Conservation (phyloP, 2,888 invertebrate genomes). For the Parnassius orleans region DNA sequence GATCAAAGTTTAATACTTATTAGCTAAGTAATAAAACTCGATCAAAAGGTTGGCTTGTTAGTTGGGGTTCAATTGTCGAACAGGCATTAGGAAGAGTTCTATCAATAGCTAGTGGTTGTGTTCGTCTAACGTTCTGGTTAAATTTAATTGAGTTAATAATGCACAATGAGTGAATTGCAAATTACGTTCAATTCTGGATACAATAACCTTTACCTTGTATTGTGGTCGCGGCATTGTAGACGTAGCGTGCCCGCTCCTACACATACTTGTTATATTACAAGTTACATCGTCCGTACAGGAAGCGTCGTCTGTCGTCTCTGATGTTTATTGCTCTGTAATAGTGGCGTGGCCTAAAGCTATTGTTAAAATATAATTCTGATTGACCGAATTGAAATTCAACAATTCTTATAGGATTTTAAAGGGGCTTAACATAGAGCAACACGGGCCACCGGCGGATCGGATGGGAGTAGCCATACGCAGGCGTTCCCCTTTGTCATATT, state of each 20-base stretch:
- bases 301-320: conserved; percentile 31
- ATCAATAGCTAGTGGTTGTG: conserved; percentile 1
- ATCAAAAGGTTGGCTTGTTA: too few relatives aligned
- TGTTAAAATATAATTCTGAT: conserved; percentile 8
- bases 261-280: conserved; percentile 27
- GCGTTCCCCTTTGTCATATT: too few relatives aligned
- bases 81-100: not conserved
- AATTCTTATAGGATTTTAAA: too few relatives aligned
- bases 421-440: too few relatives aligned
- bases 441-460: too few relatives aligned
- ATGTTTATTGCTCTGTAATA: conserved; percentile 20
- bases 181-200: conserved; percentile 58
- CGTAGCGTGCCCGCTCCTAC: conserved; percentile 33
- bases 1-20: too few relatives aligned
- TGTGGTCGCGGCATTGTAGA: conserved; percentile 47
- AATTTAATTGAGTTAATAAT: conserved; percentile 30
- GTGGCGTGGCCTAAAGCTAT: conserved; percentile 4
- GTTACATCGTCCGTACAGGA: conserved; percentile 39
- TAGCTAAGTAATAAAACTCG: too few relatives aligned
- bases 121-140: conserved; percentile 19
- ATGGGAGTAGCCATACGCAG: too few relatives aligned
- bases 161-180: conserved; percentile 41
- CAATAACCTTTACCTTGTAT: conserved; percentile 76
- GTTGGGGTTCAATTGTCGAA: too few relatives aligned
- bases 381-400: not conserved